Percentiles rank a stretch among this genome's conserved stretches.
phyloP scores from a whole-genome alignment of 2,888 invertebrate genomes.

The Diplazon laetatorius region DNA sequence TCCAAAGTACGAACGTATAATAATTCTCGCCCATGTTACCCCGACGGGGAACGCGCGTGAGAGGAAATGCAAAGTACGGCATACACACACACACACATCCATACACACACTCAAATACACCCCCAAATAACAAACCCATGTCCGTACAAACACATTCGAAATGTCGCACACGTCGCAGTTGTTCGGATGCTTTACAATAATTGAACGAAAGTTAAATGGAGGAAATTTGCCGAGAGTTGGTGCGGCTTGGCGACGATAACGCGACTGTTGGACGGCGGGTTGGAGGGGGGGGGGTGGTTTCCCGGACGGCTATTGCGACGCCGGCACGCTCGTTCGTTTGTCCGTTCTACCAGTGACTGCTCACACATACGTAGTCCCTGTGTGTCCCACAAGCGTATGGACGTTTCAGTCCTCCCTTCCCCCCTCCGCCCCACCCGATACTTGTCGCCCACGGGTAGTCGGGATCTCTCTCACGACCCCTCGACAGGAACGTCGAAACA shows the following conservation, averaged over 20 bases:
- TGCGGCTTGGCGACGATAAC: slow-evolving; percentile 36
- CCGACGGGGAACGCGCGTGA: not conserved
- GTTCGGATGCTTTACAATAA: slow-evolving; percentile 69
- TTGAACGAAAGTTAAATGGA: slow-evolving; percentile 75
- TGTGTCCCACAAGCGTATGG: not conserved
- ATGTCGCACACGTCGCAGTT: slow-evolving; percentile 24
- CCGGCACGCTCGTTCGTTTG: slow-evolving; percentile 20
- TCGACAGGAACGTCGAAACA: slow-evolving; percentile 43
- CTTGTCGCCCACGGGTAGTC: not conserved
- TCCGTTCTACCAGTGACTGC: not conserved
- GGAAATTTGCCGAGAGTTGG: slow-evolving; percentile 56
- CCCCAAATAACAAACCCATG: slow-evolving; percentile 7
- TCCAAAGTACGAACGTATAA: slow-evolving; percentile 20
- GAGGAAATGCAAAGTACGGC: not conserved
- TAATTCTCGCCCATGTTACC: not conserved
- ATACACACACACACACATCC: not conserved
- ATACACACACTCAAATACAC: no score
- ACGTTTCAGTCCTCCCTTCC: not conserved
- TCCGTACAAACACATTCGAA: slow-evolving; percentile 15
- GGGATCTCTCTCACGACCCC: slow-evolving; percentile 36
- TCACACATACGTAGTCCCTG: not conserved
- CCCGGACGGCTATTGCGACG: slow-evolving; percentile 13
- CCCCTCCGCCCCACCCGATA: no score
- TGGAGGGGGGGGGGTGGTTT: not conserved
- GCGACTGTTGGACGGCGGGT: slow-evolving; percentile 35